Conservation (phyloP, 2,888 invertebrate species). For the Aspidiotus destructor region DNA sequence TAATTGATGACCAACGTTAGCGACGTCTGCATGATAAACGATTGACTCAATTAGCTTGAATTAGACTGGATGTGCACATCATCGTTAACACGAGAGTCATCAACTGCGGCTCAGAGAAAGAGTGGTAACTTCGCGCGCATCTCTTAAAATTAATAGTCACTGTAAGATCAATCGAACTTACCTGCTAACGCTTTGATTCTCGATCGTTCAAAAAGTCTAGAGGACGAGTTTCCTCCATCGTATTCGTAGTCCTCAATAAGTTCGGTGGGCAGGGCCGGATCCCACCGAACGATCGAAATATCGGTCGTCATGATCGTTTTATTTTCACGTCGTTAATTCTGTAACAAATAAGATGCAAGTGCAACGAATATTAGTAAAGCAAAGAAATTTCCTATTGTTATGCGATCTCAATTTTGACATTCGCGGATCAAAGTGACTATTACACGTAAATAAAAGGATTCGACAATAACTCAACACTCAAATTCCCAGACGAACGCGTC, state of each 20-base stretch:
- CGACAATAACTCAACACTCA: too few relatives aligned
- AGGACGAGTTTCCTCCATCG: slow-evolving; percentile 98
- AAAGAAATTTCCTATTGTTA: not conserved
- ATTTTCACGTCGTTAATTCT: slow-evolving; percentile 16
- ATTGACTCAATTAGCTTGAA: too few relatives aligned
- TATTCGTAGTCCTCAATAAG: slow-evolving; percentile 97
- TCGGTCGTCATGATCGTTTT: slow-evolving; percentile 74
- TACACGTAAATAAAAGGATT: too few relatives aligned
- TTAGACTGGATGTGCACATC: too few relatives aligned
- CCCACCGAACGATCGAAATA: slow-evolving; percentile 95
- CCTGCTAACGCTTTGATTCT: slow-evolving; percentile 98
- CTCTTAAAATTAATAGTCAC: too few relatives aligned
- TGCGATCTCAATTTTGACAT: not conserved
- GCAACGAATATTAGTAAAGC: not conserved
- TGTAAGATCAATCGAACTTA: slow-evolving; percentile 44
- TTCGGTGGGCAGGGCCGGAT: slow-evolving; percentile 80
- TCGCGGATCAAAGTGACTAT: too few relatives aligned
- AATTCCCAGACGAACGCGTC: too few relatives aligned
- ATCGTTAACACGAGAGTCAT: too few relatives aligned
- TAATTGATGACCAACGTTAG: too few relatives aligned
- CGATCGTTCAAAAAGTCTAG: slow-evolving; percentile 96
- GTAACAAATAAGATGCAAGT: not conserved
- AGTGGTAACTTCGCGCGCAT: too few relatives aligned
- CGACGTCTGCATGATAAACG: too few relatives aligned
- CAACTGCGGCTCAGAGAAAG: too few relatives aligned